Conservation (phyloP, 1,140 invertebrate genomes). For the Cotesia glomerata region DNA sequence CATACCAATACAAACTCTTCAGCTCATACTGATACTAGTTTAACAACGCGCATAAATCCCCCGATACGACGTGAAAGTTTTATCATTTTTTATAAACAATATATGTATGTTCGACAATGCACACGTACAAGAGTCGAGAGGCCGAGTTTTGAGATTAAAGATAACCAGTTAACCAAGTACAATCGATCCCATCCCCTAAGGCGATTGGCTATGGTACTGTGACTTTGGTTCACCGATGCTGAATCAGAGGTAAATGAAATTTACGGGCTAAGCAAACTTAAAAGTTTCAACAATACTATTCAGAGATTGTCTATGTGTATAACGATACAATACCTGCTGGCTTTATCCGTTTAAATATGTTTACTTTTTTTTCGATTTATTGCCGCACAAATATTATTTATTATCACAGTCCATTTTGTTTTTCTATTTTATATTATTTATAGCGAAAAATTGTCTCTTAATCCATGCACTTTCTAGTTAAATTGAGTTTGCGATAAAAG, state of each 20-base stretch:
- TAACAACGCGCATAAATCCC: constrained; percentile 44
- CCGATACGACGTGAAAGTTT: constrained; percentile 48
- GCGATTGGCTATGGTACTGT: constrained; percentile 16
- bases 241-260: constrained; percentile 17
- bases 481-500: too few relatives aligned
- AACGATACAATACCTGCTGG: background rate
- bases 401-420: too few relatives aligned
- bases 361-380: too few relatives aligned
- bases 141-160: constrained; percentile 25
- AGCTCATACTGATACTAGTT: background rate
- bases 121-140: constrained; percentile 44
- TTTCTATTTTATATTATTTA: too few relatives aligned
- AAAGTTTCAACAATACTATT: background rate
- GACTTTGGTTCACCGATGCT: constrained; percentile 4
- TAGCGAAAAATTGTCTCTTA: too few relatives aligned
- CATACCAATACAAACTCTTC: background rate
- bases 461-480: too few relatives aligned
- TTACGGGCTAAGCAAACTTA: background rate
- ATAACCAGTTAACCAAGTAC: constrained; percentile 22
- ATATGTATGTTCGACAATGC: constrained; percentile 21
- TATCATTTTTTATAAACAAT: constrained; percentile 34
- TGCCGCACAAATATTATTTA: too few relatives aligned
- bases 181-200: constrained; percentile 34
- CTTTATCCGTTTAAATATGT: too few relatives aligned
- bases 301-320: background rate